Conservation (phyloP, 2,888 invertebrate genomes). For the Eustalomyia histrio region DNA sequence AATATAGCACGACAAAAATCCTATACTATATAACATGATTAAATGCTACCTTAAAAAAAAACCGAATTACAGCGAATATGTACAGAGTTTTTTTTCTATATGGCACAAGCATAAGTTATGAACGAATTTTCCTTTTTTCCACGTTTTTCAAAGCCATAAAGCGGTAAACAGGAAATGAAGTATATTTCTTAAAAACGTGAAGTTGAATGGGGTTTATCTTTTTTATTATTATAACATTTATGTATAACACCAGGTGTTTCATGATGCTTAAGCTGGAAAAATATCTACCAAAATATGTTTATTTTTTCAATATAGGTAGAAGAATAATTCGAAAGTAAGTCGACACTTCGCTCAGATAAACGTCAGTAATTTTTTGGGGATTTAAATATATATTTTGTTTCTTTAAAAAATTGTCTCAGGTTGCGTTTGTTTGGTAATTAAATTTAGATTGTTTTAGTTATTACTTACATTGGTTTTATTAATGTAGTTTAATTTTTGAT, state of each 20-base stretch:
- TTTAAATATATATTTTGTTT: too few species aligned
- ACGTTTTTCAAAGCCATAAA: background rate
- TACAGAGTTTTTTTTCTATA: background rate
- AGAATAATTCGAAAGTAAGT: too few species aligned
- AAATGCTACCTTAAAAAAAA: slow-evolving; percentile 7
- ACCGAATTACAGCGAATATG: background rate
- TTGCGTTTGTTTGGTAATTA: too few species aligned
- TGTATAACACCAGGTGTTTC: too few species aligned
- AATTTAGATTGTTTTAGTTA: too few species aligned
- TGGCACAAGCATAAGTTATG: background rate
- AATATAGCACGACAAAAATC: background rate
- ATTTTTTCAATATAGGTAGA: background rate
- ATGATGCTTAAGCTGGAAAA: background rate
- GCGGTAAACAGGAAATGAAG: slow-evolving; percentile 8
- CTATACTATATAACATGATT: background rate
- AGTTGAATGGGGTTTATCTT: background rate
- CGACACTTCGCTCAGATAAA: too few species aligned
- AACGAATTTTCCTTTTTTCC: background rate
- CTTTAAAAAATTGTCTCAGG: too few species aligned
- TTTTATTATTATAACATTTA: too few species aligned
- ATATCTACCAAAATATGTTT: background rate
- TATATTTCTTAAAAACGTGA: background rate
- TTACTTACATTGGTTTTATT: too few species aligned
- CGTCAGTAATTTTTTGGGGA: too few species aligned
- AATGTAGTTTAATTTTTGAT: too few species aligned